Conservation (phyloP, 53 echinoderm and acorn worm genomes). For the Antedon mediterranea region DNA sequence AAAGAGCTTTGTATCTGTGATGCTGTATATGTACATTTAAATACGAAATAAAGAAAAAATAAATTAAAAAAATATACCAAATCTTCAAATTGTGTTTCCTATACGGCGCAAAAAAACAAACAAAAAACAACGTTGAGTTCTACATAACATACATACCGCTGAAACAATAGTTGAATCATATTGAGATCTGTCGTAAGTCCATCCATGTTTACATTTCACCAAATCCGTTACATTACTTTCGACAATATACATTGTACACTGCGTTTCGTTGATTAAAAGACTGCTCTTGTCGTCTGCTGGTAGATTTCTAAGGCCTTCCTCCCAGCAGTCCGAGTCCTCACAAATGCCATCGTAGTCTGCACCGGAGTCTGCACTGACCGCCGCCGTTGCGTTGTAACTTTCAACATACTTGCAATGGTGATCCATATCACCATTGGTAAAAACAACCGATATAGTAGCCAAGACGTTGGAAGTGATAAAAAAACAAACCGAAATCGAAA, state of each 20-base stretch:
- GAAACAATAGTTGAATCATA: not conserved
- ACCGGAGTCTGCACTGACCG: not conserved
- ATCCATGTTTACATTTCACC: not conserved
- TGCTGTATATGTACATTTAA: too few relatives aligned
- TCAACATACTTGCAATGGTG: conserved; percentile 17
- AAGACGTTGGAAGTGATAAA: not conserved
- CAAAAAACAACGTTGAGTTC: too few relatives aligned
- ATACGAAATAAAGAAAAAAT: too few relatives aligned
- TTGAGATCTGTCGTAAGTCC: not conserved
- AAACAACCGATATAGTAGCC: conserved; percentile 1
- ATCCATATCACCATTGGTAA: conserved; percentile 4
- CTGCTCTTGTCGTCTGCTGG: not conserved
- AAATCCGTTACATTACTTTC: too few relatives aligned
- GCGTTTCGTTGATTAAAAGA: not conserved
- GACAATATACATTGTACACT: not conserved
- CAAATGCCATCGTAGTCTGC: not conserved
- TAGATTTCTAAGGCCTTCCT: not conserved
- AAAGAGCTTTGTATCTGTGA: too few relatives aligned
- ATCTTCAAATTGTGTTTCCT: too few relatives aligned
- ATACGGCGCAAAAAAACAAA: too few relatives aligned
- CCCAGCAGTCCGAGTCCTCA: not conserved
- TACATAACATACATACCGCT: too few relatives aligned
- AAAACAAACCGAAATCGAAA: conserved; percentile 5
- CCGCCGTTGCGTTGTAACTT: too few relatives aligned
- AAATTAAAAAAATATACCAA: too few relatives aligned